Percentiles rank a stretch among this genome's conserved stretches.
phyloP scores from a whole-genome alignment of 2,888 invertebrate species.

The Melieria picta region DNA sequence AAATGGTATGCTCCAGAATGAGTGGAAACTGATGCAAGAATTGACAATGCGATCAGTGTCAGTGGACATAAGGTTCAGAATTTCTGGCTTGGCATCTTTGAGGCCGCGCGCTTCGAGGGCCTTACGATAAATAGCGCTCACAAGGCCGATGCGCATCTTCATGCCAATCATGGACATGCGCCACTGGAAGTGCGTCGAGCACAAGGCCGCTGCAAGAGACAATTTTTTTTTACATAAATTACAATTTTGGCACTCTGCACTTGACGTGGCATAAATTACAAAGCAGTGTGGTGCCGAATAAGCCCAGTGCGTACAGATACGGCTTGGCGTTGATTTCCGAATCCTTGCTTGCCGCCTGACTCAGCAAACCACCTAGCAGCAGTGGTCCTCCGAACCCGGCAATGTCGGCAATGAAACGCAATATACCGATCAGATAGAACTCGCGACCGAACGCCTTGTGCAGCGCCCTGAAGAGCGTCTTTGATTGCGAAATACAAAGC shows the following conservation, averaged over 20 bases:
- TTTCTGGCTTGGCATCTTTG: constrained; percentile 77
- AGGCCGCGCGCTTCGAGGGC: constrained; percentile 67
- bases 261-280: constrained; percentile 67
- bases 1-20: constrained; percentile 93
- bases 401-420: constrained; percentile 85
- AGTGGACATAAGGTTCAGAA: constrained; percentile 96
- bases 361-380: constrained; percentile 82
- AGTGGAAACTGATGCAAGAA: constrained; percentile 95
- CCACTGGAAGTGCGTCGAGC: constrained; percentile 90
- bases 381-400: constrained; percentile 90
- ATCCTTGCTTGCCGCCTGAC: constrained; percentile 47
- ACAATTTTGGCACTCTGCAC: not conserved
- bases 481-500: constrained; percentile 61
- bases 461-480: constrained; percentile 74
- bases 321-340: constrained; percentile 74
- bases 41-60: constrained; percentile 96
- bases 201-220: constrained; percentile 73
- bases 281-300: constrained; percentile 74
- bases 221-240: constrained; percentile 7
- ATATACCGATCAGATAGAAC: constrained; percentile 85
- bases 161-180: constrained; percentile 83
- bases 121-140: constrained; percentile 81
- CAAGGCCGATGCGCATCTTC: constrained; percentile 86
- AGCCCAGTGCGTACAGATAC: constrained; percentile 74
- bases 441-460: constrained; percentile 81